Evolutionary conservation across 1,140 invertebrate genomes (phyloP).

Genomic region (Ips typographus): DNA sequence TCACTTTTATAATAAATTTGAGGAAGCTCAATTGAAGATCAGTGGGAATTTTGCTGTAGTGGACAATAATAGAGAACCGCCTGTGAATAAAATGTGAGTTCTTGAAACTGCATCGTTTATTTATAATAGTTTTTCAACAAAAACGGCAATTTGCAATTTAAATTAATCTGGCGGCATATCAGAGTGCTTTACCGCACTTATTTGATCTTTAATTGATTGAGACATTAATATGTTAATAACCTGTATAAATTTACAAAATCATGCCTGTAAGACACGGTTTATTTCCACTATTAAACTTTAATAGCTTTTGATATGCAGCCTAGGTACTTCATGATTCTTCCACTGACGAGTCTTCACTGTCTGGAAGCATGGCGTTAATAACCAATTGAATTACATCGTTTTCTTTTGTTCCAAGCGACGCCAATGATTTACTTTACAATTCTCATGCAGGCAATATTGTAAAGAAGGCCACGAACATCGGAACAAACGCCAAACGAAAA

Average conservation of each 20-base stretch:
- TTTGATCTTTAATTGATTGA: conserved; percentile 19
- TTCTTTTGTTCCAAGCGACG: not conserved
- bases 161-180: conserved; percentile 10
- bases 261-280: not conserved
- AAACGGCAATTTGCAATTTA: conserved; percentile 4
- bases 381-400: not conserved
- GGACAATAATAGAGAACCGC: too few species aligned
- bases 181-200: conserved; percentile 11
- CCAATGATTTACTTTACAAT: conserved; percentile 8
- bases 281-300: conserved; percentile 6
- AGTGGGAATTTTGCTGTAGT: too few species aligned
- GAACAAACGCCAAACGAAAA: conserved; percentile 38
- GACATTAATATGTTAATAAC: conserved; percentile 19
- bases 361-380: too few species aligned
- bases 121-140: too few species aligned
- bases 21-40: too few species aligned
- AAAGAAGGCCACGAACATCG: conserved; percentile 28
- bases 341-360: too few species aligned
- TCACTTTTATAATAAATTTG: too few species aligned
- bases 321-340: too few species aligned
- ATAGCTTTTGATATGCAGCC: not conserved
- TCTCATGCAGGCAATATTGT: conserved; percentile 23
- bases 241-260: conserved; percentile 7
- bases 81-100: too few species aligned
- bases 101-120: too few species aligned